Conservation (phyloP, 2,113 vertebrate species). For the Sigmodon hispidus region DNA sequence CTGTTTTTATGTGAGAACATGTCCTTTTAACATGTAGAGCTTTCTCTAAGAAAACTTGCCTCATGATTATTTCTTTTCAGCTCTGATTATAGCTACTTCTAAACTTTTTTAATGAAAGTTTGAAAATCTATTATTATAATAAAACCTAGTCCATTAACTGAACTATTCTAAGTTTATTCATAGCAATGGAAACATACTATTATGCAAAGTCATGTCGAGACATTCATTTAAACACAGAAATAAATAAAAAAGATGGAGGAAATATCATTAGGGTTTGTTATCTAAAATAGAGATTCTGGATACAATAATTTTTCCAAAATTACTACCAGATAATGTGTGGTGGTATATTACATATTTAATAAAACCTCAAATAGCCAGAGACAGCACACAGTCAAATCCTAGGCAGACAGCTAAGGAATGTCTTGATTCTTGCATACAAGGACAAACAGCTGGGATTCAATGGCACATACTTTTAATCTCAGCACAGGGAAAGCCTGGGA, state of each 20-base stretch:
- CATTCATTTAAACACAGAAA: not conserved
- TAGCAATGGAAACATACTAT: not conserved
- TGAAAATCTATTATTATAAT: not conserved
- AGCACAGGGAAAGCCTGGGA: too few relatives aligned
- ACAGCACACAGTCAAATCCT: too few relatives aligned
- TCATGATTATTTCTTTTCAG: not conserved
- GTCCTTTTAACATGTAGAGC: not conserved
- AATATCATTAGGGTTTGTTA: too few relatives aligned
- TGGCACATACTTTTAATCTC: too few relatives aligned
- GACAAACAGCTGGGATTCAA: too few relatives aligned
- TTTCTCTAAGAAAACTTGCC: not conserved
- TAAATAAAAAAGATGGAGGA: not conserved
- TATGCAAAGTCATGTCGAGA: not conserved
- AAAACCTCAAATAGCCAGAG: too few relatives aligned
- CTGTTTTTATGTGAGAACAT: not conserved
- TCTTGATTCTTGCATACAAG: too few relatives aligned
- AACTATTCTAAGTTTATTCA: not conserved
- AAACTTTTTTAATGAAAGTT: conserved; percentile 37
- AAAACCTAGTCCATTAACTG: not conserved
- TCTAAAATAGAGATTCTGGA: not conserved
- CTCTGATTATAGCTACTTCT: not conserved
- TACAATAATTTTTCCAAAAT: conserved; percentile 15
- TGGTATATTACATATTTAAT: too few relatives aligned
- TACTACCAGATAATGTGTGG: not conserved
- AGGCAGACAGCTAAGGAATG: too few relatives aligned